Percentiles rank a stretch among this genome's conserved stretches.
Conservation (phyloP, 2,113 vertebrate genomes). For the Saccopteryx leptura region DNA sequence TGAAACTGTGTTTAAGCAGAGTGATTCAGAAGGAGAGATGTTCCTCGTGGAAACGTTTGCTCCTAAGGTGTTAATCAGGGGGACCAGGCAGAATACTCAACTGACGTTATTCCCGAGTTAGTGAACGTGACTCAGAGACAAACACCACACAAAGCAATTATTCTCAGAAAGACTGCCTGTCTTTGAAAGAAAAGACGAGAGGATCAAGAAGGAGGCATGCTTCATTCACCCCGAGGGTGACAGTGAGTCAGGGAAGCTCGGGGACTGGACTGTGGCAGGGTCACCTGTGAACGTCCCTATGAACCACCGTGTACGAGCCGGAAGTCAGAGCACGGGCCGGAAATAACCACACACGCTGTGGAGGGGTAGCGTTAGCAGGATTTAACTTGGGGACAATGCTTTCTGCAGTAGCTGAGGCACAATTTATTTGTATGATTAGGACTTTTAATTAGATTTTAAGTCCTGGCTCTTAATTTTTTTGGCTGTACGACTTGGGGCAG, state of each 20-base stretch:
- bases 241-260: slow-evolving; percentile 52
- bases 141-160: slow-evolving; percentile 72
- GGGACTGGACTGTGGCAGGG: not conserved
- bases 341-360: not conserved
- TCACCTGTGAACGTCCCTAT: not conserved
- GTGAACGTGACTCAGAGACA: slow-evolving; percentile 52
- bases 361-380: not conserved
- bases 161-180: slow-evolving; percentile 58
- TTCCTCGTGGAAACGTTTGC: slow-evolving; percentile 14
- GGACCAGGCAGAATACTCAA: slow-evolving; percentile 45
- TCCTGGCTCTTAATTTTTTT: slow-evolving; percentile 25
- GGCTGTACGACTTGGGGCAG: not conserved
- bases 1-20: slow-evolving; percentile 32
- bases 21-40: slow-evolving; percentile 42
- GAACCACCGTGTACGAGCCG: not conserved
- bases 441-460: slow-evolving; percentile 58
- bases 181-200: slow-evolving; percentile 42
- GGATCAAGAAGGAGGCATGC: slow-evolving; percentile 18
- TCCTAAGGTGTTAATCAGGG: slow-evolving; percentile 51
- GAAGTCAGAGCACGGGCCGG: not conserved
- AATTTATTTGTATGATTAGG: slow-evolving; percentile 53
- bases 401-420: not conserved
- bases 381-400: not conserved
- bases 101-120: slow-evolving; percentile 34
- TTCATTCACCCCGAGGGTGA: slow-evolving; percentile 38